Percentiles rank a stretch among this genome's conserved stretches.
Evolutionary conservation across 2,888 invertebrate genomes (phyloP).

Genomic region (Argyresthia goedartella): DNA sequence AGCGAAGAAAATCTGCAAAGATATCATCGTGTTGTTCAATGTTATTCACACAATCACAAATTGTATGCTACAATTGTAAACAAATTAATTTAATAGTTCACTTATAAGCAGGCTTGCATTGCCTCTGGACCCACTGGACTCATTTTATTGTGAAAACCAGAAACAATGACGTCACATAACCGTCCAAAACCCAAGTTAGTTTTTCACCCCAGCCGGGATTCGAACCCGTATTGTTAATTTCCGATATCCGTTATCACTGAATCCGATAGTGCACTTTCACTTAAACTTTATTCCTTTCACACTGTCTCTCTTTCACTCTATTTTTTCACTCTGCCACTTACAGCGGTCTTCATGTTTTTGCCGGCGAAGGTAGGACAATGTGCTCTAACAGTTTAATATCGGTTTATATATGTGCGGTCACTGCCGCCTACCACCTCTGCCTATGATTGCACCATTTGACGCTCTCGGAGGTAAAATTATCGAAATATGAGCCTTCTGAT

Average conservation of each 20-base stretch:
- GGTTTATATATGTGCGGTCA: constrained; percentile 53
- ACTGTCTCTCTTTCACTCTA: too few species aligned
- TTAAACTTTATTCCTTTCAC: constrained; percentile 4
- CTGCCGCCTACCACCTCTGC: constrained; percentile 53
- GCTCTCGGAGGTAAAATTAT: constrained; percentile 49
- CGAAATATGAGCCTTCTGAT: constrained; percentile 40
- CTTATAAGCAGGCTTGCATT: too few species aligned
- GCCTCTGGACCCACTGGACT: too few species aligned
- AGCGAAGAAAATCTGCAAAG: constrained; percentile 51
- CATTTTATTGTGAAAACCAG: too few species aligned
- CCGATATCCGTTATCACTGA: constrained; percentile 1
- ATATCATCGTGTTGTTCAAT: constrained; percentile 1
- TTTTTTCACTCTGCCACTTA: constrained; percentile 58
- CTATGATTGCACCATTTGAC: constrained; percentile 51
- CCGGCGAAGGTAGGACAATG: constrained; percentile 58
- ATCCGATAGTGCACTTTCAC: constrained; percentile 3
- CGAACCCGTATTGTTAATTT: neutral
- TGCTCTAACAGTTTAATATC: constrained; percentile 50
- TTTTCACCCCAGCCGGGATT: neutral
- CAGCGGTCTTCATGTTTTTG: constrained; percentile 60
- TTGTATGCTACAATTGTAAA: too few species aligned
- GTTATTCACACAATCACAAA: too few species aligned
- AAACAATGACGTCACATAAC: too few species aligned
- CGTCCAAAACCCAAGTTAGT: too few species aligned
- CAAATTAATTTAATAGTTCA: too few species aligned